Base-by-base conservation (phyloP, 2,113 vertebrate species). In the Hippocampus comes region DNA sequence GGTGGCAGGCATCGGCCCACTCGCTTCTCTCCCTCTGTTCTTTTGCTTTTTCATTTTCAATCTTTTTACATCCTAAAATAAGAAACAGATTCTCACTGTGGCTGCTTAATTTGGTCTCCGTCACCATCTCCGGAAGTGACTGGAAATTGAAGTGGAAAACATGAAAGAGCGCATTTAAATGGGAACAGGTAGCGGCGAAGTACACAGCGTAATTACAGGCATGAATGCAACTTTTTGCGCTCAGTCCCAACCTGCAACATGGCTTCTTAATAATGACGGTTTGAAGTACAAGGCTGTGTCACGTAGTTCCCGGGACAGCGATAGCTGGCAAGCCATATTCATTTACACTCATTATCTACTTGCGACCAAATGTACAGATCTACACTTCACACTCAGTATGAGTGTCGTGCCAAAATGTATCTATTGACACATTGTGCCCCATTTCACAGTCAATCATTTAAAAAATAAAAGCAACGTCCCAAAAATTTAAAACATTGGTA, bases 51-150 rank as follows among this genome's bases (percentile, higher is more conserved):
- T 90, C 81, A 82, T 90, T 90, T 90, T 90, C 76, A 5, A 82
- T 88, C 86, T 91, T 91, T 91, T 92, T 89, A 91, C 87, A 27
- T 89, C 86, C 82, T 86, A 85, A 91, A 89, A 93, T 91, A 88
- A 88, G 89, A 91, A 89, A 86, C 93, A 93, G 89, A 91, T 90
- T 92, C 83, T 79, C 57, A 85, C 86, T 80, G 90, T 27, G 85
- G 89, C 88, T 63, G 56, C 87, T 90, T 91, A 88, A 89, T 92
- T 91, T 88, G 83, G 82, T 84, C 80, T 73, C 77, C 82, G 80
- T 83, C 79, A 83, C 86, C 65, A 84, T 90, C 88, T 88, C 84
- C 85, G 86, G 89, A 90, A 91, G 90, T 87, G 85, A 84, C 82
- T 91, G 86, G 82, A 92, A 92, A 88, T 90, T 89, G 80, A 90